phyloP scores from a whole-genome alignment of 1,140 invertebrate genomes.

The Drosophila nikananu region DNA sequence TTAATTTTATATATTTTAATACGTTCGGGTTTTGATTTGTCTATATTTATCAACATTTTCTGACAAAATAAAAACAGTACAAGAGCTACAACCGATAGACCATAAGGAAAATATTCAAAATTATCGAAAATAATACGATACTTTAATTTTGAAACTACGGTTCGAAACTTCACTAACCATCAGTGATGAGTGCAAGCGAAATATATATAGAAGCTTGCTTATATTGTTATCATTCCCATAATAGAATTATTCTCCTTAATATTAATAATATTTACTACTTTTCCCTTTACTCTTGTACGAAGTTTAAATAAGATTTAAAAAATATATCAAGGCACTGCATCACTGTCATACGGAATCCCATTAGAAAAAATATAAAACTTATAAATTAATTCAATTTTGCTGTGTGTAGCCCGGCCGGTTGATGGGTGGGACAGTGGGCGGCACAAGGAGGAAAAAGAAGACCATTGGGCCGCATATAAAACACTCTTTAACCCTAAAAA shows the following conservation, averaged over 20 bases:
- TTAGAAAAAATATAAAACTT: too few species aligned
- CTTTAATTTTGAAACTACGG: background rate
- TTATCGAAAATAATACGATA: too few species aligned
- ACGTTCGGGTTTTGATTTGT: too few species aligned
- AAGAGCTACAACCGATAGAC: too few species aligned
- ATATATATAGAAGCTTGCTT: background rate
- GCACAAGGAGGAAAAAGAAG: background rate
- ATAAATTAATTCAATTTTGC: background rate
- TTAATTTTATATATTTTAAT: background rate
- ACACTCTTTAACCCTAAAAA: conserved; percentile 43
- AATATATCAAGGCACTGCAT: too few species aligned
- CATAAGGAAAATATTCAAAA: too few species aligned
- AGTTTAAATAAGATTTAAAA: background rate
- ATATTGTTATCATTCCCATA: too few species aligned
- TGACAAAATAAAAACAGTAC: too few species aligned
- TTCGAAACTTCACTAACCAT: background rate
- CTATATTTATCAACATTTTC: too few species aligned
- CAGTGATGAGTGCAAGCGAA: background rate
- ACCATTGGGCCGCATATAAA: conserved; percentile 29
- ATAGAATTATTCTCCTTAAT: too few species aligned
- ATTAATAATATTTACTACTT: background rate
- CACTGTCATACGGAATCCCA: background rate
- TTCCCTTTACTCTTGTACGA: background rate
- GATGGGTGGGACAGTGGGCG: conserved; percentile 3
- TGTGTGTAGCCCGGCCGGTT: background rate